Evolutionary conservation across 2,113 vertebrate species (phyloP).

Genomic region (Mustelus asterias): DNA sequence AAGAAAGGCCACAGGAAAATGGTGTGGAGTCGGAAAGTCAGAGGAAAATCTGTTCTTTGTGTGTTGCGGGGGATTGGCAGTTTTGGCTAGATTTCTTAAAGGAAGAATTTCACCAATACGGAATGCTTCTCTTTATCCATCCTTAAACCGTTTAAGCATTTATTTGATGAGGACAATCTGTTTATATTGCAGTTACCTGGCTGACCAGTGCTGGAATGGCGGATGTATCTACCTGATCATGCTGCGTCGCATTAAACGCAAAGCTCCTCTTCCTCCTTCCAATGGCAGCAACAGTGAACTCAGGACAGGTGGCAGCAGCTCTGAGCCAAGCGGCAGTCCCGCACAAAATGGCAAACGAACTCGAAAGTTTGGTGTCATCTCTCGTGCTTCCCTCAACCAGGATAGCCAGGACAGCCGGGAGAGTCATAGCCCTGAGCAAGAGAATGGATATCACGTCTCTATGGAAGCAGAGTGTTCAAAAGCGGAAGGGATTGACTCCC

Average conservation of each 20-base stretch:
- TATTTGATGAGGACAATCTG: neutral
- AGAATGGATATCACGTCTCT: conserved; percentile 52
- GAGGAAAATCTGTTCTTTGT: too few relatives aligned
- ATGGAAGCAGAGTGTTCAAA: conserved; percentile 55
- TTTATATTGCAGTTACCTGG: conserved; percentile 75
- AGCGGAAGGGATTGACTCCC: conserved; percentile 45
- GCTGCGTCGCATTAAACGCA: conserved; percentile 88
- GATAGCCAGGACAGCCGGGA: conserved; percentile 52
- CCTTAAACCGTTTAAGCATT: neutral
- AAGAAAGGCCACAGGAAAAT: too few relatives aligned
- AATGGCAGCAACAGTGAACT: conserved; percentile 59
- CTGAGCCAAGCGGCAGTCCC: conserved; percentile 49
- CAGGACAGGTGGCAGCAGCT: conserved; percentile 49
- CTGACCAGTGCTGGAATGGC: conserved; percentile 96
- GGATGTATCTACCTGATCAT: conserved; percentile 93
- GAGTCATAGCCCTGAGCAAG: conserved; percentile 43
- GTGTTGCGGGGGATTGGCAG: too few relatives aligned
- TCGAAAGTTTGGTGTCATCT: conserved; percentile 88
- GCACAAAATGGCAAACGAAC: conserved; percentile 71
- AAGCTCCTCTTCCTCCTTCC: conserved; percentile 76
- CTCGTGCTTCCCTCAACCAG: conserved; percentile 58
- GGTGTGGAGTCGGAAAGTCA: too few relatives aligned
- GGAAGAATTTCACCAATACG: neutral
- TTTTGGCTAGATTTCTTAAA: neutral
- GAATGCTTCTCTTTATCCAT: neutral